A percentile compares a stretch with the other conserved stretches of the same genome.
Conservation (phyloP, 2,797 vertebrate genomes). For the Brotula barbata region DNA sequence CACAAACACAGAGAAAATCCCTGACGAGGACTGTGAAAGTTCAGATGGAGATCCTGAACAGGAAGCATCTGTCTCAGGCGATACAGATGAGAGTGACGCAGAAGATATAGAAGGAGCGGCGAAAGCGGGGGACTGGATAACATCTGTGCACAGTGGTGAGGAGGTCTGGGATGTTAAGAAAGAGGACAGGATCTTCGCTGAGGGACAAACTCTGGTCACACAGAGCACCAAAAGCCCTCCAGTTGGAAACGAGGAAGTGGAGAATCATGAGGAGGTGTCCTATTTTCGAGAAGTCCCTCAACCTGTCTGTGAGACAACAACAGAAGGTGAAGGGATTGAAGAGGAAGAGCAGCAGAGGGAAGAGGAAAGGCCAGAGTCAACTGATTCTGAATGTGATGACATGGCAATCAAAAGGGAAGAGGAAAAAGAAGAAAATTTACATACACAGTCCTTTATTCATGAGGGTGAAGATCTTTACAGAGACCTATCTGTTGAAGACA, state of each 20-base stretch:
- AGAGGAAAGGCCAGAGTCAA: slow-evolving; percentile 17
- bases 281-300: slow-evolving; percentile 55
- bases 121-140: slow-evolving; percentile 33
- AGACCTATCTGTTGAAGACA: slow-evolving; percentile 2
- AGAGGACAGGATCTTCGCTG: slow-evolving; percentile 50
- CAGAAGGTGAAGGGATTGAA: slow-evolving; percentile 35
- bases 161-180: slow-evolving; percentile 30
- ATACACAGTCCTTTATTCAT: background rate
- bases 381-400: slow-evolving; percentile 32
- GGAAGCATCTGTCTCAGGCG: slow-evolving; percentile 30
- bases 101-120: slow-evolving; percentile 24
- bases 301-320: slow-evolving; percentile 25
- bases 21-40: slow-evolving; percentile 47
- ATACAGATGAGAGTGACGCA: slow-evolving; percentile 31
- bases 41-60: slow-evolving; percentile 48
- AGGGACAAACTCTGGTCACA: slow-evolving; percentile 48
- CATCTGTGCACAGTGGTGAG: slow-evolving; percentile 8
- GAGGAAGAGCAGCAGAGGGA: slow-evolving; percentile 31
- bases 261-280: slow-evolving; percentile 51
- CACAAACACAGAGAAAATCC: background rate
- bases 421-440: slow-evolving; percentile 12
- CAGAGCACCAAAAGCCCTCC: slow-evolving; percentile 42
- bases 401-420: no score
- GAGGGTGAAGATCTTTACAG: slow-evolving; percentile 27
- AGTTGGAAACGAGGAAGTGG: slow-evolving; percentile 56